Conservation (phyloP, 2,888 invertebrate species). For the Cheilosia grossa region DNA sequence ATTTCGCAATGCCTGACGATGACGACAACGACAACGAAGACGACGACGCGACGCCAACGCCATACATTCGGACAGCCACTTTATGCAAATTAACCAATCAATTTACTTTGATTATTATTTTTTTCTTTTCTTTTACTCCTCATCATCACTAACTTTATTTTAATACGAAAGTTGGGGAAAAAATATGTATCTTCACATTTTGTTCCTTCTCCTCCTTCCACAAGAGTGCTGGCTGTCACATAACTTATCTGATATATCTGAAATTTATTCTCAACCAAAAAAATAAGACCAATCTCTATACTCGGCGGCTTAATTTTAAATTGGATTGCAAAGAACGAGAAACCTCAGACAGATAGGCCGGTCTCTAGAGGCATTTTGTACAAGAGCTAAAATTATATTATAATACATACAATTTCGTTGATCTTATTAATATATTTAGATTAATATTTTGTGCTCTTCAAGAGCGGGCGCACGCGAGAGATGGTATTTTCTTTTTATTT, state of each 20-base stretch:
- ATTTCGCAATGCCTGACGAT: constrained; percentile 8
- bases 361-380: constrained; percentile 21
- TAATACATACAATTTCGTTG: constrained; percentile 40
- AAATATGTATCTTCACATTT: constrained; percentile 27
- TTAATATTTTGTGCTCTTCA: constrained; percentile 37
- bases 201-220: constrained; percentile 14
- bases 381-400: constrained; percentile 42
- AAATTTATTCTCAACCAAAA: constrained; percentile 62
- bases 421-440: constrained; percentile 46
- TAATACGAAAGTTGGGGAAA: constrained; percentile 46
- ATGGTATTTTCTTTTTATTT: constrained; percentile 44
- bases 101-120: constrained; percentile 60
- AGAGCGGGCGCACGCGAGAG: constrained; percentile 8
- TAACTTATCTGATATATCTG: constrained; percentile 70
- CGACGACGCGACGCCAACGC: background rate
- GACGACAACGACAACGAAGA: background rate
- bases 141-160: constrained; percentile 45
- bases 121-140: constrained; percentile 14
- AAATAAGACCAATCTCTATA: constrained; percentile 1
- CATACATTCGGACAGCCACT: constrained; percentile 33
- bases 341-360: constrained; percentile 10
- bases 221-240: constrained; percentile 63
- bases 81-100: constrained; percentile 73
- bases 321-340: constrained; percentile 31
- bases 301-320: constrained; percentile 7